phyloP scores from a whole-genome alignment of 2,113 vertebrate genomes.

The Plectropomus leopardus region DNA sequence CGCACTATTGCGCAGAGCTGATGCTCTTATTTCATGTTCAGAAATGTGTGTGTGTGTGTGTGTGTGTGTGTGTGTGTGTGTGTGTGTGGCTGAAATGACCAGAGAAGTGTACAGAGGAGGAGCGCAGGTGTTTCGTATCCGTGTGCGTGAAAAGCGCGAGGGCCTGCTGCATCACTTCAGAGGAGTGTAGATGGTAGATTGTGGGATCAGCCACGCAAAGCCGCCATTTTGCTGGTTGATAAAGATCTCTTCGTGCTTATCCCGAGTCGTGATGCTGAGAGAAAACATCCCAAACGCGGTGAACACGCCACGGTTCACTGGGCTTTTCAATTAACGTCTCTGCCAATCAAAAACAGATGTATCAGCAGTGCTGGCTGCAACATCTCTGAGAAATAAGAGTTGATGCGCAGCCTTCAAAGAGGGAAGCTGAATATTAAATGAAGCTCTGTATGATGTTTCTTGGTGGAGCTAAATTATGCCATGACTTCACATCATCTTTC shows the following conservation, averaged over 20 bases:
- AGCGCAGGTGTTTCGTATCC: conserved; percentile 62
- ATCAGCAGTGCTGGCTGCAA: conserved; percentile 6
- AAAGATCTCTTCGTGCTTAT: conserved; percentile 54
- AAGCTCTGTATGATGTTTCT: neutral
- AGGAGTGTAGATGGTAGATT: conserved; percentile 49
- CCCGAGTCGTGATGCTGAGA: conserved; percentile 52
- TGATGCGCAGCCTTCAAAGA: neutral
- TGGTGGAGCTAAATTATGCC: neutral
- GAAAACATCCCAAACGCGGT: conserved; percentile 16
- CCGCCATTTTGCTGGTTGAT: conserved; percentile 83
- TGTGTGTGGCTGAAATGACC: neutral
- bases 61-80: neutral
- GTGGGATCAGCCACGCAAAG: conserved; percentile 60
- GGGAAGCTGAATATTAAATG: conserved; percentile 36
- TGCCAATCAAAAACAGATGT: conserved; percentile 5
- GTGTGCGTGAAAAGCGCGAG: conserved; percentile 10
- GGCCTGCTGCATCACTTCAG: conserved; percentile 52
- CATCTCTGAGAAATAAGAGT: neutral
- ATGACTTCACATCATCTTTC: neutral
- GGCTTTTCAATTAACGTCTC: neutral
- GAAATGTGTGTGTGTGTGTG: neutral
- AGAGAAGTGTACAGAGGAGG: neutral
- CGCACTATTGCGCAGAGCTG: conserved; percentile 41
- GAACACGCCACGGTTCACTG: conserved; percentile 2
- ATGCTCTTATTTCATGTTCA: neutral